These are phyloP conservation scores for Crocodylus rhombifer DNA, from an alignment of 2,797 vertebrate genomes.

Conservation along the genomic window DNA sequence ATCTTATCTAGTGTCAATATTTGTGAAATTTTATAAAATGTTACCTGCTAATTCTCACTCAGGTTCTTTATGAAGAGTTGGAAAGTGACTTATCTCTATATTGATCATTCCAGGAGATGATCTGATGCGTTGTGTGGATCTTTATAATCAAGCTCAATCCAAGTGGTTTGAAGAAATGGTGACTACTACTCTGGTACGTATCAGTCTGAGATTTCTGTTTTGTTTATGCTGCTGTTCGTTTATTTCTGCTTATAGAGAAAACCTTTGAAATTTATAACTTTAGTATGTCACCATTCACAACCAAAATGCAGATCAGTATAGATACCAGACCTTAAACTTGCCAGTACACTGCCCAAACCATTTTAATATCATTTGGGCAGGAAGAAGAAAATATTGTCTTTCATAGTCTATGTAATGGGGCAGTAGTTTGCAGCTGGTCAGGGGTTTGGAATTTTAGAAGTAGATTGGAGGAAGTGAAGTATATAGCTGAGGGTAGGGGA, in stretches of 20 bases:
- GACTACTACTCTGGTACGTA: constrained; percentile 93
- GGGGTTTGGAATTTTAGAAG: background rate
- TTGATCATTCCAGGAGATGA: constrained; percentile 89
- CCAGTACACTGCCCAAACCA: background rate
- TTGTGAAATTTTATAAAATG: background rate
- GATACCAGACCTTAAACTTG: background rate
- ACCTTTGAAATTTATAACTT: background rate
- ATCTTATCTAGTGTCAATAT: background rate
- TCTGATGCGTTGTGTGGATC: constrained; percentile 96
- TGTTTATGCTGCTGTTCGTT: background rate
- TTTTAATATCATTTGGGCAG: background rate
- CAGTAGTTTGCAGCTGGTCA: background rate
- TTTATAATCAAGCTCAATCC: constrained; percentile 98
- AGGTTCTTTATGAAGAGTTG: background rate
- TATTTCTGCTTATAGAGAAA: background rate
- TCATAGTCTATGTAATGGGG: background rate
- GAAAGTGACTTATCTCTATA: background rate
- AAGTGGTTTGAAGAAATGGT: constrained; percentile 99
- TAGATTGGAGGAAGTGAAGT: background rate
- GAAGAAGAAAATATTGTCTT: constrained; percentile 2
- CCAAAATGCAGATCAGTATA: background rate
- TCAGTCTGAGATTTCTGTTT: too few species aligned
- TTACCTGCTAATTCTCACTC: background rate
- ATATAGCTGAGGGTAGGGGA: background rate
- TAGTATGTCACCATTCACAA: background rate